A percentile compares a stretch with the other conserved stretches of the same genome.
Conservation (phyloP, 37 sponge, comb jelly and placozoan species). For the Spongia lamella region DNA sequence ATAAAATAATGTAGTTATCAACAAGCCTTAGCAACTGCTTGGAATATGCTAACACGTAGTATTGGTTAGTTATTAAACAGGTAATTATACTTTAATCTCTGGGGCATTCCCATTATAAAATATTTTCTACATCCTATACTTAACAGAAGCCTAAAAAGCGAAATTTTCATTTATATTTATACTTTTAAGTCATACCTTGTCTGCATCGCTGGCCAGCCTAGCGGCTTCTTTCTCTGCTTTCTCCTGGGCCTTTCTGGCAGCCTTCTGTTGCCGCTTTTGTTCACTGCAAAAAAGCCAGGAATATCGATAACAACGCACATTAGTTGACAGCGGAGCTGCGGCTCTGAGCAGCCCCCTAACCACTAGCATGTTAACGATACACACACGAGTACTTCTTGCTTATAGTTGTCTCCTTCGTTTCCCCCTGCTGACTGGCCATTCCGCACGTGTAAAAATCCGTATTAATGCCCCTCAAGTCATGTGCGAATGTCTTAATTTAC, state of each 20-base stretch:
- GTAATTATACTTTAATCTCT: too few relatives aligned
- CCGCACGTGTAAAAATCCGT: too few relatives aligned
- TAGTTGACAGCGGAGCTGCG: not conserved
- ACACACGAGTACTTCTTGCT: conserved; percentile 31
- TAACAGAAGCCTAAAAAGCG: too few relatives aligned
- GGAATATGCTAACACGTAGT: not conserved
- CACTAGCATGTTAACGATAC: conserved; percentile 10
- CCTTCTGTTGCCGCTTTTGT: conserved; percentile 75
- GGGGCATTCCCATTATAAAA: too few relatives aligned
- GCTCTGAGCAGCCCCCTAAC: conserved; percentile 8
- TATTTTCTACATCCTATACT: too few relatives aligned
- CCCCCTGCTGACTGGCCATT: too few relatives aligned
- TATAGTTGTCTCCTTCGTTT: not conserved
- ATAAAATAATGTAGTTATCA: too few relatives aligned
- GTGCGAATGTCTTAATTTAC: too few relatives aligned
- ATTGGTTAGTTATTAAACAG: too few relatives aligned
- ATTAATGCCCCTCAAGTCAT: too few relatives aligned
- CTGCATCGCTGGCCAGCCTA: conserved; percentile 6
- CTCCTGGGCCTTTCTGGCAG: conserved; percentile 89
- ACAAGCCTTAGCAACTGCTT: not conserved
- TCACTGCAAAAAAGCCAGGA: conserved; percentile 77
- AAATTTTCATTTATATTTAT: too few relatives aligned
- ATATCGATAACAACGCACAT: not conserved
- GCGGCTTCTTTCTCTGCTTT: conserved; percentile 69
- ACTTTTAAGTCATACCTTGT: not conserved